A percentile compares a stretch with the other conserved stretches of the same genome.
Conservation (phyloP, 2,113 vertebrate species). For the Neodon shergylaensis region DNA sequence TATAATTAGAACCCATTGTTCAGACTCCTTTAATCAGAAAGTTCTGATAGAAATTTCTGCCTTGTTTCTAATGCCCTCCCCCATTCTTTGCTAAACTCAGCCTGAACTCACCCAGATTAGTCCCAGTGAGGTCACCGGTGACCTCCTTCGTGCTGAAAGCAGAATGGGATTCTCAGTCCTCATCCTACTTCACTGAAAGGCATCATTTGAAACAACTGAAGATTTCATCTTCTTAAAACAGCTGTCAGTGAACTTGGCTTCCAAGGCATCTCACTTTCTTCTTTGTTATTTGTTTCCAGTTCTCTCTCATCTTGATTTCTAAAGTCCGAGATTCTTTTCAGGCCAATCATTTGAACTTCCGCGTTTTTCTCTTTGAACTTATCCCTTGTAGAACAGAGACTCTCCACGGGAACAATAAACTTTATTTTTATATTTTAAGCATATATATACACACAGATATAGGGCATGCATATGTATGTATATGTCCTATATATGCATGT, state of each 20-base stretch:
- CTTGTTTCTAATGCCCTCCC: background rate
- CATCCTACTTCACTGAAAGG: background rate
- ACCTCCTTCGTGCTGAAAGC: background rate
- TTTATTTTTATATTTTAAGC: background rate
- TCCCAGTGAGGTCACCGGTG: background rate
- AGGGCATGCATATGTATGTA: background rate
- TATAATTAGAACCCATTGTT: background rate
- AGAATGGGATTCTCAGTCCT: background rate
- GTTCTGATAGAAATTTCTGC: background rate
- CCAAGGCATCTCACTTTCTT: background rate
- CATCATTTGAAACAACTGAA: background rate
- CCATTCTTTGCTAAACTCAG: background rate
- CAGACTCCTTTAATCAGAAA: background rate
- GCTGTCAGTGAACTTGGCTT: background rate
- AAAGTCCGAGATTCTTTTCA: background rate
- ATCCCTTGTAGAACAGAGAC: background rate
- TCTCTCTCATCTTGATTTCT: background rate
- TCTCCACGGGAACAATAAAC: background rate
- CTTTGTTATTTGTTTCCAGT: background rate
- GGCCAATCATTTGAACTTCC: background rate
- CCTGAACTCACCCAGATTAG: background rate
- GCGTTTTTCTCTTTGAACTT: background rate
- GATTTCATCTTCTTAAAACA: background rate
- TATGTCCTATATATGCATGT: background rate
- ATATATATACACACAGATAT: background rate